Evolutionary conservation across 2,888 invertebrate genomes (phyloP).

Genomic region (Gymnosoma rotundatum): DNA sequence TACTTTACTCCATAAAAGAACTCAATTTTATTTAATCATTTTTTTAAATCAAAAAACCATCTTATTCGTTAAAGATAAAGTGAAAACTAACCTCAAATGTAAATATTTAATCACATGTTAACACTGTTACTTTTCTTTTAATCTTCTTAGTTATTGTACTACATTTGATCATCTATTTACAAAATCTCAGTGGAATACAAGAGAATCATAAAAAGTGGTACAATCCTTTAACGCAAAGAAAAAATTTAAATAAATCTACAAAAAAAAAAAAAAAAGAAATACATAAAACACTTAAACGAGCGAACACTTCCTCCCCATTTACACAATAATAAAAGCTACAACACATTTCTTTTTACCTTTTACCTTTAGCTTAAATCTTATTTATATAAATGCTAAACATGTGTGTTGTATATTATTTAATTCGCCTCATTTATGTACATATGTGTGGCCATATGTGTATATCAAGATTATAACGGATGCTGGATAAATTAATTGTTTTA

Average conservation of each 20-base stretch:
- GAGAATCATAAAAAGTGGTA: background rate
- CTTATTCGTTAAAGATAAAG: background rate
- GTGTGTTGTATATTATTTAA: background rate
- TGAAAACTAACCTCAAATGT: slow-evolving; percentile 3
- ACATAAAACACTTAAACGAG: slow-evolving; percentile 21
- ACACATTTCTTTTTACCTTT: background rate
- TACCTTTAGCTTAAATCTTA: slow-evolving; percentile 21
- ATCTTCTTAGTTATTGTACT: background rate
- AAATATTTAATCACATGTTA: slow-evolving; percentile 31
- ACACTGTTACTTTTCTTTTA: slow-evolving; percentile 20
- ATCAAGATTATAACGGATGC: slow-evolving; percentile 41
- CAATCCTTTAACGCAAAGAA: slow-evolving; percentile 3
- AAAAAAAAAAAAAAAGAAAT: background rate
- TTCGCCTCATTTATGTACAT: background rate
- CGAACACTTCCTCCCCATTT: background rate
- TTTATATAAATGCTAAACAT: slow-evolving; percentile 5
- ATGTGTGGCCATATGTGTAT: background rate
- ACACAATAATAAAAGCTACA: slow-evolving; percentile 26
- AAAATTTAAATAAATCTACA: background rate
- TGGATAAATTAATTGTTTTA: slow-evolving; percentile 44
- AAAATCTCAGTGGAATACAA: slow-evolving; percentile 31
- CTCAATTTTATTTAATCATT: background rate
- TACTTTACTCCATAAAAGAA: background rate
- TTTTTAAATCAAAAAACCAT: background rate
- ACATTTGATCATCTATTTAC: slow-evolving; percentile 27